Evolutionary conservation across 1,140 invertebrate genomes (phyloP).

Genomic region (Conus betulinus): DNA sequence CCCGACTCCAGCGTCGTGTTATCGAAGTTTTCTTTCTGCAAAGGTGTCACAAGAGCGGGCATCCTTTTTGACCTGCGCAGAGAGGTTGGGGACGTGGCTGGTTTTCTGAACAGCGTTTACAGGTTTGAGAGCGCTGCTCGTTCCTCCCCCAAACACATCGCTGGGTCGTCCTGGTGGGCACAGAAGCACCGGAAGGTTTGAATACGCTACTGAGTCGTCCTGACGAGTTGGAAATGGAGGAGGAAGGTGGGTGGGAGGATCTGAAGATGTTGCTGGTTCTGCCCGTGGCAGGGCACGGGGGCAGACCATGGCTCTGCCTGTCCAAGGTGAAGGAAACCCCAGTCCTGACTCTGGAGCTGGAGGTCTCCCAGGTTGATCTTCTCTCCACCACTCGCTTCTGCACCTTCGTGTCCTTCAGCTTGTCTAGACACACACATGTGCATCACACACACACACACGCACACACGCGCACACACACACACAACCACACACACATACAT

Average conservation of each 20-base stretch:
- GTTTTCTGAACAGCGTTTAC: neutral
- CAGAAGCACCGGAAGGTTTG: neutral
- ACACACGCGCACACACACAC: no score
- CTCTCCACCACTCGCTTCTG: conserved; percentile 28
- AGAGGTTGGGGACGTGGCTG: neutral
- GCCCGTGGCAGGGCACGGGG: neutral
- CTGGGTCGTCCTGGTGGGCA: neutral
- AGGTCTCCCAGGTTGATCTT: conserved; percentile 24
- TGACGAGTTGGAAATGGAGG: no score
- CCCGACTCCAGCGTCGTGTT: neutral
- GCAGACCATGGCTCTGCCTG: no score
- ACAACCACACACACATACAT: no score
- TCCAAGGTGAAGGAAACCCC: no score
- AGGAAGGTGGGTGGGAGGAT: neutral
- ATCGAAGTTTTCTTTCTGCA: conserved; percentile 17
- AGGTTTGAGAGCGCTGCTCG: conserved; percentile 2
- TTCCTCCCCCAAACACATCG: neutral
- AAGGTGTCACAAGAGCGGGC: neutral
- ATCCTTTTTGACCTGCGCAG: neutral
- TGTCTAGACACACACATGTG: conserved; percentile 5
- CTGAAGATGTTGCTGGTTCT: neutral
- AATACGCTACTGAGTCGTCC: neutral
- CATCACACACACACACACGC: no score
- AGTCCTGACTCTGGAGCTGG: neutral
- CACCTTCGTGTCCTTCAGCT: neutral